Evolutionary conservation across 2,797 vertebrate genomes (phyloP), one percentile per base, ranked within the genome.

Genomic region (Aeoliscus strigatus): DNA sequence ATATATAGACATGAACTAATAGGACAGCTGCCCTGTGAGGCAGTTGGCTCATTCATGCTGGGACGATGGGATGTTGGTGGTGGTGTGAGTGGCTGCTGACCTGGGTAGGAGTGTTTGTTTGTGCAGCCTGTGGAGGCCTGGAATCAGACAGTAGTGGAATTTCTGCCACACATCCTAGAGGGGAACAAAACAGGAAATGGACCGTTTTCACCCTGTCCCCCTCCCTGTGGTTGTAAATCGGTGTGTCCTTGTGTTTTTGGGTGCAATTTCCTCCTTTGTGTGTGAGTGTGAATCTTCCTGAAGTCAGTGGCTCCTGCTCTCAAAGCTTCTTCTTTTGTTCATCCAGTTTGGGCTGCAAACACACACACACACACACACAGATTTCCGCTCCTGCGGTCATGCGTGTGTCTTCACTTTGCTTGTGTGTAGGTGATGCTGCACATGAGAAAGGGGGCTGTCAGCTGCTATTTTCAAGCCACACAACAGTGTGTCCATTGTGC

Each of bases 311-410:
- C 42, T 38, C 21, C 17, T 8, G 27, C 34, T 56, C 37, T 45
- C 41, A 17, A 28, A 48, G 32, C 43, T 21, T 15, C 24, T 52
- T 71, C 68, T 78, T 76, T 83, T 80, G 76, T 83, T 76, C 64
- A 51, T 39, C 42, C 15, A 5, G 26, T 48, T 33, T 63, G 31
- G 48, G 63, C 45, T 64, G 42, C 51, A 64, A 65, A 51, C 23
- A 51, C 34, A 47, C 34, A n/a, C 12, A 35, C 25, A 31, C 40
- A 15, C 23, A 29, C 21, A 15, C 8, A 30, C 6, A 27, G 10
- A 27, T 13, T 55, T 27, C 32, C 51, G 40, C 8, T 3, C 48
- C 34, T 27, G 36, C 46, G 46, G 39, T 56, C 17, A 52, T 60
- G 54, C 32, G 14, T 40, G 53, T 38, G 57, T 58, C 39, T 49